Base-by-base conservation (phyloP, 2,888 invertebrate genomes). In the Calameuta pallipes region DNA sequence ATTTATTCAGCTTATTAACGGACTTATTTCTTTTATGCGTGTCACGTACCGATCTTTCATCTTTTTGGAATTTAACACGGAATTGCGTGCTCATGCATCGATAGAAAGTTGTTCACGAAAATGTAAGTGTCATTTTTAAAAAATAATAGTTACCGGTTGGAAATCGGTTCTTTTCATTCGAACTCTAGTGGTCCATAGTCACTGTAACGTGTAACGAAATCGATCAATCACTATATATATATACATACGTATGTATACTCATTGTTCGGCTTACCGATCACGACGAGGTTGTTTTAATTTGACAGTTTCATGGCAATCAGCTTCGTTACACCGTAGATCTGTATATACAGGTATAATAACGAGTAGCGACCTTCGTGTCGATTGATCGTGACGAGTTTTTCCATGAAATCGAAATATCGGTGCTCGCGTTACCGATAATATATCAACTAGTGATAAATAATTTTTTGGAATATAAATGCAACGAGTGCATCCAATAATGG, bases 331-430 rank as follows among this genome's bases (percentile, higher is more conserved):
- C 56, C 56, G 56, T 56, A 56, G 56, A 56, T 56, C 56, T 56
- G 56, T 23, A 23, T 56, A 56, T 56, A 56, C 9, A 56, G 56
- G 56, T 56, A 56, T 56, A 56, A 23, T 56, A 56, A 56, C 56
- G 56, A 9, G 34, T 68, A 11, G 31, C 74, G 69, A 74, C 77
- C 77, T 73, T 77, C 74, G 68, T 15, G 74, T 71, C 77, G 74
- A 82, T 81, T 79, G 74, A 70, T 77, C 81, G 80, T 80, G 75
- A 81, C 83, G 71, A 69, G 76, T 83, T 82, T 80, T 83, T 82
- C 74, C 77, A 15, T 31, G 3, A 70, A 11, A 79, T 74, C 23
- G 56, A 23, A 56, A 56, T 23, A 9, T 56, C 23, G 23, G 23
- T 56, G 9, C 9, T 9, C 56, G 56, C 23, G 56, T 56, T 56